Evolutionary conservation across 2,797 vertebrate genomes (phyloP).

Genomic region (Bryconaethiops microstoma): DNA sequence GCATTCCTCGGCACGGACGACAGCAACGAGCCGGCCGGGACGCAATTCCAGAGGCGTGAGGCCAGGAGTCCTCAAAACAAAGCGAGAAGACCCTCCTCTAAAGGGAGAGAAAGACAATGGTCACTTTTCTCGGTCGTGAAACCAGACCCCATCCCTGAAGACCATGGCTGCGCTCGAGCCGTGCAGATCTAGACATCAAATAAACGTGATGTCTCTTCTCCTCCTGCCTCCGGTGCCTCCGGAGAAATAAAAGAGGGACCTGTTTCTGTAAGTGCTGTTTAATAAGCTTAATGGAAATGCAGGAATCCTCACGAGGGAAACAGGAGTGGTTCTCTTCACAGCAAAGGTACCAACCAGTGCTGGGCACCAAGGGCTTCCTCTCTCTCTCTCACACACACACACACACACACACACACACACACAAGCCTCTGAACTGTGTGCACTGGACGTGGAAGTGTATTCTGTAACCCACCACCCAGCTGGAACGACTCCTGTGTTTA

Average conservation of each 20-base stretch:
- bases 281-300: neutral
- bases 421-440: neutral
- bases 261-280: neutral
- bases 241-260: no score
- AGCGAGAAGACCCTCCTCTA: neutral
- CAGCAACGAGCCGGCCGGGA: slow-evolving; percentile 35
- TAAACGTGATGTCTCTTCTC: neutral
- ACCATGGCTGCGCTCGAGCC: neutral
- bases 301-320: neutral
- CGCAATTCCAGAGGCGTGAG: neutral
- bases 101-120: neutral
- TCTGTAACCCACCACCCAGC: neutral
- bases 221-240: no score
- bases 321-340: neutral
- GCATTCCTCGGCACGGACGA: slow-evolving; percentile 35
- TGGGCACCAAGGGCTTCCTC: neutral
- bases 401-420: slow-evolving; percentile 5
- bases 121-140: neutral
- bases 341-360: neutral
- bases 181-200: neutral
- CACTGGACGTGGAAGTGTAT: neutral
- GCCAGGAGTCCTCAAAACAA: neutral
- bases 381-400: slow-evolving; percentile 9
- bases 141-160: neutral
- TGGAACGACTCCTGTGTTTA: slow-evolving; percentile 31